Conservation (phyloP, 2,797 vertebrate species). For the Cryptoprocta ferox region DNA sequence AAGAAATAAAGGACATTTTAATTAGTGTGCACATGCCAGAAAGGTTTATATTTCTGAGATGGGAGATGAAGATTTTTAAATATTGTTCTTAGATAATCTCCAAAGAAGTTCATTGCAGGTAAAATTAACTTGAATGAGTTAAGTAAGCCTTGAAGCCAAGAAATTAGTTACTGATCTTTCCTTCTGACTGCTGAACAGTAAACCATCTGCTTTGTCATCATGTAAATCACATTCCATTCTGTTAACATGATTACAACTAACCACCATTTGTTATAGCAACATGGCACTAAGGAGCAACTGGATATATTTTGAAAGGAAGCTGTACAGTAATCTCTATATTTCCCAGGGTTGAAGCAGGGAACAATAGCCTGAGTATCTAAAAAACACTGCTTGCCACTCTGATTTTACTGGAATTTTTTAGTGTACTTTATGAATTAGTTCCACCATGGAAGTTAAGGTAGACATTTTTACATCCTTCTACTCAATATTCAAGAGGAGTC, state of each 20-base stretch:
- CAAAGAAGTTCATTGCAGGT: constrained; percentile 12
- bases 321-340: constrained; percentile 44
- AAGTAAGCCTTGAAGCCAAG: constrained; percentile 52
- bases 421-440: constrained; percentile 10
- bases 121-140: constrained; percentile 40
- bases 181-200: constrained; percentile 47
- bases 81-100: constrained; percentile 3
- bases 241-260: constrained; percentile 57
- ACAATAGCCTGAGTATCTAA: constrained; percentile 11
- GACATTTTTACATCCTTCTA: background rate
- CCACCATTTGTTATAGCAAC: constrained; percentile 49
- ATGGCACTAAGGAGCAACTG: background rate
- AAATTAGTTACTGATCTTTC: constrained; percentile 49
- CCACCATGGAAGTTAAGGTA: constrained; percentile 17
- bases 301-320: constrained; percentile 47
- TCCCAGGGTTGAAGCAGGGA: background rate
- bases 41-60: background rate
- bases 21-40: background rate
- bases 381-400: constrained; percentile 42
- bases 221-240: constrained; percentile 73
- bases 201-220: constrained; percentile 58
- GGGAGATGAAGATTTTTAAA: constrained; percentile 17
- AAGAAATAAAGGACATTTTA: background rate
- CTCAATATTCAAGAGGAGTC: constrained; percentile 4
- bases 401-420: constrained; percentile 33